phyloP scores from a whole-genome alignment of 2,888 invertebrate genomes.

The Drosophila paranaensis region DNA sequence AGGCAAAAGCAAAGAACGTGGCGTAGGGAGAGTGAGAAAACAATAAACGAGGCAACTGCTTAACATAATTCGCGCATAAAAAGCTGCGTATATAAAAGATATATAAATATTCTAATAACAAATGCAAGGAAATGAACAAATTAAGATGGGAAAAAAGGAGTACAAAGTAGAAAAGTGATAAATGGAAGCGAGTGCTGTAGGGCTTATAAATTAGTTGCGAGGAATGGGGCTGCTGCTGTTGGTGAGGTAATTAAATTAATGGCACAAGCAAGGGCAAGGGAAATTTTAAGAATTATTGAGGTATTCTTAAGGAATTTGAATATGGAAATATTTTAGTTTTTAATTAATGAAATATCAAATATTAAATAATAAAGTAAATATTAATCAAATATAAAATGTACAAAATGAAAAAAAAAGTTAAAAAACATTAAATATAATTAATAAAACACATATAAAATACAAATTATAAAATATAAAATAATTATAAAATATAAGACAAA shows the following conservation, averaged over 20 bases:
- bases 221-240: neutral
- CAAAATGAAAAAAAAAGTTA: neutral
- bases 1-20: conserved; percentile 4
- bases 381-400: too few species aligned
- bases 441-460: neutral
- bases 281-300: neutral
- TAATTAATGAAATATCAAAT: neutral
- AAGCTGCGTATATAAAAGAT: conserved; percentile 7
- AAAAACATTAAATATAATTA: neutral
- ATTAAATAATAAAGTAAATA: neutral
- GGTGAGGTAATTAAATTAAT: neutral
- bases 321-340: too few species aligned
- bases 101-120: conserved; percentile 9
- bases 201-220: conserved; percentile 10
- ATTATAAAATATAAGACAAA: neutral
- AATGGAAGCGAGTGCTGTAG: conserved; percentile 3
- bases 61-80: conserved; percentile 64
- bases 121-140: conserved; percentile 10
- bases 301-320: neutral
- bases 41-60: conserved; percentile 38
- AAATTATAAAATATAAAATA: neutral
- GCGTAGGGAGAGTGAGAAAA: conserved; percentile 11
- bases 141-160: neutral
- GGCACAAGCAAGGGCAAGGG: neutral
- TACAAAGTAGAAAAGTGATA: conserved; percentile 1